Evolutionary conservation across 2,888 invertebrate species (phyloP).

Genomic region (Therioaphis trifolii): DNA sequence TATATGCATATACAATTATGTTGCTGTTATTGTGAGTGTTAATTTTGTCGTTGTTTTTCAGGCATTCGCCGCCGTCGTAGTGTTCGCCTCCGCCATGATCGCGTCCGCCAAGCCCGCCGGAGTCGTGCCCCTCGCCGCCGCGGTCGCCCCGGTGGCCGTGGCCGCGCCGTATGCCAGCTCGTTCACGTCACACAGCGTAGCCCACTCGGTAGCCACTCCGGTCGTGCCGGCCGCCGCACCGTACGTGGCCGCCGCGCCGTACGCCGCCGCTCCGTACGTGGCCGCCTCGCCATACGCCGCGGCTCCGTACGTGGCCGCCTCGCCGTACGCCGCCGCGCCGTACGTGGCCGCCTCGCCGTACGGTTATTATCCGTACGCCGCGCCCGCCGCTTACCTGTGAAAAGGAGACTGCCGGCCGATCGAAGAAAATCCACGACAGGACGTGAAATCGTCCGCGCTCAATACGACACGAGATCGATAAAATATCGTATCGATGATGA

Average conservation of each 20-base stretch:
- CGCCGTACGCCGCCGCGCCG: slow-evolving; percentile 54
- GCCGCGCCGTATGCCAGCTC: slow-evolving; percentile 58
- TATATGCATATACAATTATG: too few species aligned
- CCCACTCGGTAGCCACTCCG: slow-evolving; percentile 58
- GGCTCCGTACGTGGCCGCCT: slow-evolving; percentile 24
- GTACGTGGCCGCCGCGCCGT: slow-evolving; percentile 58
- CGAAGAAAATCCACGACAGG: too few species aligned
- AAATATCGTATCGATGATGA: not conserved
- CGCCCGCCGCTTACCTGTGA: slow-evolving; percentile 73
- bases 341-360: slow-evolving; percentile 46
- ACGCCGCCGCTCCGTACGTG: slow-evolving; percentile 58
- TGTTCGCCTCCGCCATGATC: slow-evolving; percentile 30
- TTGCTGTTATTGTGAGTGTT: too few species aligned
- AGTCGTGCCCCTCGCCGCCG: slow-evolving; percentile 42
- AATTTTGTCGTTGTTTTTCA: not conserved
- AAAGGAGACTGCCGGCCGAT: not conserved
- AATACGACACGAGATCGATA: not conserved
- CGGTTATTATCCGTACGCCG: slow-evolving; percentile 64
- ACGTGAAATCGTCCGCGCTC: too few species aligned
- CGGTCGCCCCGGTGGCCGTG: slow-evolving; percentile 47
- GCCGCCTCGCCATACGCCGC: slow-evolving; percentile 52
- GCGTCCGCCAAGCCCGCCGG: slow-evolving; percentile 18
- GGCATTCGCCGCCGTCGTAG: slow-evolving; percentile 10
- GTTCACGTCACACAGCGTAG: slow-evolving; percentile 58
- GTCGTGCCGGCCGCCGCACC: slow-evolving; percentile 59